Evolutionary conservation across 2,113 vertebrate genomes (phyloP).

Genomic region (Podocnemis expansa): DNA sequence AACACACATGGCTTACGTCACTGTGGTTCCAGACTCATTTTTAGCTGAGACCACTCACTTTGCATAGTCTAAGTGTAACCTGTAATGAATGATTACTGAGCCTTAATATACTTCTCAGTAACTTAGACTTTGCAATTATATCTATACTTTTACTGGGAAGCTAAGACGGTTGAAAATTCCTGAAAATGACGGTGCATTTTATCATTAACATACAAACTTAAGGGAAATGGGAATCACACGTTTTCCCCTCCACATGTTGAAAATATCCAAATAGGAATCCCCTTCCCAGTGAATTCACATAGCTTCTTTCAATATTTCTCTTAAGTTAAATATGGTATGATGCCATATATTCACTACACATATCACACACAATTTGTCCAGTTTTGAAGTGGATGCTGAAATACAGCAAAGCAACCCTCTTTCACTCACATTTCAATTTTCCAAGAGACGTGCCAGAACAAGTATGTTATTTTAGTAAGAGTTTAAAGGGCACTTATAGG

Average conservation of each 20-base stretch:
- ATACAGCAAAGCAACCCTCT: neutral
- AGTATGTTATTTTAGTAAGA: slow-evolving; percentile 64
- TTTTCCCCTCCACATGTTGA: slow-evolving; percentile 24
- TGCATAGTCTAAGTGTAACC: neutral
- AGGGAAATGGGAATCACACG: slow-evolving; percentile 29
- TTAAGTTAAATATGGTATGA: slow-evolving; percentile 46
- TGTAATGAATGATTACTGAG: slow-evolving; percentile 21
- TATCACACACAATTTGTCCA: neutral
- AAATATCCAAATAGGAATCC: slow-evolving; percentile 35
- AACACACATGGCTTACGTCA: slow-evolving; percentile 42
- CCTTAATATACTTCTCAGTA: neutral
- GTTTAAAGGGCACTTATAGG: slow-evolving; percentile 71
- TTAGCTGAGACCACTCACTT: slow-evolving; percentile 30
- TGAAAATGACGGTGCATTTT: slow-evolving; percentile 8
- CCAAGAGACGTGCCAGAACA: slow-evolving; percentile 64
- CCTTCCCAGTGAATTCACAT: slow-evolving; percentile 36
- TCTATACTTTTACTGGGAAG: neutral
- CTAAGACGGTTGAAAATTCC: neutral
- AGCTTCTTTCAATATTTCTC: slow-evolving; percentile 25
- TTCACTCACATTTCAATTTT: slow-evolving; percentile 49
- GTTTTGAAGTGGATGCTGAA: slow-evolving; percentile 15
- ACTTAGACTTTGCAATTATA: slow-evolving; percentile 22
- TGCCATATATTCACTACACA: slow-evolving; percentile 1
- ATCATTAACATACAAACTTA: neutral
- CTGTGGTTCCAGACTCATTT: slow-evolving; percentile 18